Conservation (phyloP, 1,140 invertebrate genomes). For the Eurosta solidaginis region DNA sequence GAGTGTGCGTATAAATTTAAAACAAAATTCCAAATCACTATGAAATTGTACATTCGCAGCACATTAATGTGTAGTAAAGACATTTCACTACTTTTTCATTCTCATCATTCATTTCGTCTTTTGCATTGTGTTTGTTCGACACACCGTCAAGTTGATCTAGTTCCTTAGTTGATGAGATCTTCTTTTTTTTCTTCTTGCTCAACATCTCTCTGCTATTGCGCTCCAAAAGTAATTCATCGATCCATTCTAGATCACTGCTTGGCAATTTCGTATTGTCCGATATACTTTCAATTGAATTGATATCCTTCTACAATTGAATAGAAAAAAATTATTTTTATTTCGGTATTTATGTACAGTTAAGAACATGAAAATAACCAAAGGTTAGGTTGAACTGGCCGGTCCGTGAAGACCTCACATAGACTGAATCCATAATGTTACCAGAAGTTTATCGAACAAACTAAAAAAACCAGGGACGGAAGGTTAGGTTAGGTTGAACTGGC, state of each 20-base stretch:
- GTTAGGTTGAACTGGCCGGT: too few relatives aligned
- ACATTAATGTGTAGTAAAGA: slow-evolving; percentile 57
- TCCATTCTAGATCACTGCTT: slow-evolving; percentile 48
- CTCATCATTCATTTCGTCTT: slow-evolving; percentile 37
- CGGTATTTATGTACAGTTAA: neutral
- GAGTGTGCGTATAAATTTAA: neutral
- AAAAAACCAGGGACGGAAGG: too few relatives aligned
- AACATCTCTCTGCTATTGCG: slow-evolving; percentile 44
- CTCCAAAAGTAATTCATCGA: slow-evolving; percentile 46
- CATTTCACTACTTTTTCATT: slow-evolving; percentile 57
- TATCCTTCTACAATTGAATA: slow-evolving; percentile 56
- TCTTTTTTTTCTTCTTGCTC: slow-evolving; percentile 50
- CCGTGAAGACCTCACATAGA: too few relatives aligned
- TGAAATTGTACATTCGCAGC: slow-evolving; percentile 57
- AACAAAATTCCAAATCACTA: too few relatives aligned
- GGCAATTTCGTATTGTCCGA: slow-evolving; percentile 41
- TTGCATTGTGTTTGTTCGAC: slow-evolving; percentile 36
- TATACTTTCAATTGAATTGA: slow-evolving; percentile 56
- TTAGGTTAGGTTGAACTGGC: too few relatives aligned
- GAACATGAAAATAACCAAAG: too few relatives aligned
- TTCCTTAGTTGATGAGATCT: slow-evolving; percentile 34
- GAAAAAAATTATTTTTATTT: neutral
- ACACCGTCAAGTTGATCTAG: slow-evolving; percentile 49
- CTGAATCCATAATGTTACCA: too few relatives aligned
- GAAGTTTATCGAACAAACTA: too few relatives aligned